Evolutionary conservation across 2,113 vertebrate genomes (phyloP).

Genomic region (Daubentonia madagascariensis): DNA sequence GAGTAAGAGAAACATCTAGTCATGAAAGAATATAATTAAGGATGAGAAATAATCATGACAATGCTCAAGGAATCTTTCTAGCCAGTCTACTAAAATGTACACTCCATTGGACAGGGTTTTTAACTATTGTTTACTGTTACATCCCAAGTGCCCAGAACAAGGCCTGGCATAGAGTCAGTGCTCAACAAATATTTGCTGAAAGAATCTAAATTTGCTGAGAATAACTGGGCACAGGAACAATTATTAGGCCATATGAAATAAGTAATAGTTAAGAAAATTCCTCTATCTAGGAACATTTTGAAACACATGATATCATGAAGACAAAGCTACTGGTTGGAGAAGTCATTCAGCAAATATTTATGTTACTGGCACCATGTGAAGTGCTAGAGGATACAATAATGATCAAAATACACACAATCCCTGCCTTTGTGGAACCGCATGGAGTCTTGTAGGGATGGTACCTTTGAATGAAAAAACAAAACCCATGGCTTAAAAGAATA

Average conservation of each 20-base stretch:
- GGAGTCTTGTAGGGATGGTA: neutral
- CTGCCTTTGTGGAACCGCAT: neutral
- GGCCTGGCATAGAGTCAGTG: neutral
- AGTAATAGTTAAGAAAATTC: neutral
- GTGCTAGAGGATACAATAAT: neutral
- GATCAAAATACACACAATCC: neutral
- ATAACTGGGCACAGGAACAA: neutral
- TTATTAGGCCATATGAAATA: neutral
- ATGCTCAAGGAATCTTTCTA: neutral
- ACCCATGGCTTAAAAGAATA: neutral
- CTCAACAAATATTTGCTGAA: neutral
- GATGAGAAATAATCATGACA: neutral
- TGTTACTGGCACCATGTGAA: neutral
- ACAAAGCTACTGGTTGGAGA: neutral
- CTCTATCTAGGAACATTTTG: neutral
- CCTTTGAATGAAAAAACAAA: neutral
- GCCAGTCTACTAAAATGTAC: neutral
- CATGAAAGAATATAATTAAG: neutral
- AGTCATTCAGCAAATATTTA: neutral
- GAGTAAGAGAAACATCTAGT: conserved; percentile 3
- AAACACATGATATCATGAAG: neutral
- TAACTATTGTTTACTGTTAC: neutral
- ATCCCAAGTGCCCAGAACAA: neutral
- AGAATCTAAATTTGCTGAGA: neutral
- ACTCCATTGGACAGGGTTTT: neutral